Conservation (phyloP, 2,888 invertebrate genomes). For the Dolomedes plantarius region DNA sequence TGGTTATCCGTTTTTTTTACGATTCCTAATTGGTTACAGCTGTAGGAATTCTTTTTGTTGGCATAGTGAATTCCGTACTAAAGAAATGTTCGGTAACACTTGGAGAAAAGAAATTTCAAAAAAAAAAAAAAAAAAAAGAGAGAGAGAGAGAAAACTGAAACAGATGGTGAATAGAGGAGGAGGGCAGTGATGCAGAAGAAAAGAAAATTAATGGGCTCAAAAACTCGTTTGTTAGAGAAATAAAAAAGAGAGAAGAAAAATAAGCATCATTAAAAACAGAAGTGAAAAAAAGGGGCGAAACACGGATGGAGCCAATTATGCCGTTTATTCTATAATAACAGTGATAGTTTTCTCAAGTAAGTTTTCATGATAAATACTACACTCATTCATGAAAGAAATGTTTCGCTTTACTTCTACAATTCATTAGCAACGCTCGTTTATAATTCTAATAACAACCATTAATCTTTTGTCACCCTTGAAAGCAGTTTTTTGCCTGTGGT, state of each 20-base stretch:
- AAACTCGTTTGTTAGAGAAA: background rate
- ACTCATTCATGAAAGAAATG: background rate
- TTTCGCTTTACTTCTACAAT: background rate
- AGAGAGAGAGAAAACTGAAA: background rate
- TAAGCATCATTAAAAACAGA: background rate
- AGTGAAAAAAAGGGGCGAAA: background rate
- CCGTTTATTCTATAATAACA: background rate
- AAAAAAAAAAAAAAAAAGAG: background rate
- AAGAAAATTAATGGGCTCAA: slow-evolving; percentile 16
- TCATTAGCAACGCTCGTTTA: background rate
- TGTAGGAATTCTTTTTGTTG: slow-evolving; percentile 13
- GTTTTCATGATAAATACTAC: background rate
- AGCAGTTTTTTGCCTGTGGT: too few relatives aligned
- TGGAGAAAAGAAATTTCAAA: background rate
- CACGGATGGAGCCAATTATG: background rate
- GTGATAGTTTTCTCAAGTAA: background rate
- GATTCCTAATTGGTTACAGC: slow-evolving; percentile 20
- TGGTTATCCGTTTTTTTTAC: background rate
- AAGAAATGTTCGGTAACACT: background rate
- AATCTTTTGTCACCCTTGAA: too few relatives aligned
- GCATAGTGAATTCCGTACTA: background rate
- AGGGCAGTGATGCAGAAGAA: background rate
- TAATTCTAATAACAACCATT: too few relatives aligned
- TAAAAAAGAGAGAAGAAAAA: background rate
- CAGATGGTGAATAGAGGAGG: background rate